phyloP scores from a whole-genome alignment of 53 echinoderm and acorn worm species.

The Holothuria scabra region DNA sequence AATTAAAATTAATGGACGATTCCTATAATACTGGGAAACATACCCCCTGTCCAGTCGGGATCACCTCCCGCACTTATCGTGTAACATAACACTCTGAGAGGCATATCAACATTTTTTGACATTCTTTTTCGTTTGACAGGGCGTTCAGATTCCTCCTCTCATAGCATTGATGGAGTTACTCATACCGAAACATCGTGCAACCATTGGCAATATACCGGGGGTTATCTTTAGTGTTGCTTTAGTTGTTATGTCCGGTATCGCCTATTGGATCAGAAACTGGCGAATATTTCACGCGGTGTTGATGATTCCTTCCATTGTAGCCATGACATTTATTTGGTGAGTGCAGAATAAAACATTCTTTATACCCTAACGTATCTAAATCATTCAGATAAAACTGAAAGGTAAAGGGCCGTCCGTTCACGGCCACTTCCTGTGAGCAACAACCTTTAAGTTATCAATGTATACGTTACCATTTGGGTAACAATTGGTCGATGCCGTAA shows the following conservation, averaged over 20 bases:
- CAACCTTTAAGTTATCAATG: too few species aligned
- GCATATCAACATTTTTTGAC: too few species aligned
- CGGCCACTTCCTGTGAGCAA: too few species aligned
- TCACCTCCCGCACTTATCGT: too few species aligned
- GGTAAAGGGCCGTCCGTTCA: background rate
- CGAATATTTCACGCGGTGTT: conserved; percentile 25
- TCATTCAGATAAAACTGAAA: background rate
- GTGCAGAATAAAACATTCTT: background rate
- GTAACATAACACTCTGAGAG: too few species aligned
- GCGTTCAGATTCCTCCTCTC: conserved; percentile 1
- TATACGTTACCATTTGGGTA: too few species aligned
- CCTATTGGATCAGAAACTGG: conserved; percentile 42
- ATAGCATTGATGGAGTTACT: background rate
- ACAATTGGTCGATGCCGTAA: too few species aligned
- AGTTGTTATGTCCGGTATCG: conserved; percentile 16
- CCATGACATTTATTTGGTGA: conserved; percentile 26
- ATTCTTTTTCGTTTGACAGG: background rate
- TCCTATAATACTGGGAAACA: too few species aligned
- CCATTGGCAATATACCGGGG: conserved; percentile 8
- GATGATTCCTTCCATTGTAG: conserved; percentile 12
- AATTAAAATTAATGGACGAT: too few species aligned
- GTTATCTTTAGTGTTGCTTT: background rate
- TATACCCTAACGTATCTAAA: background rate
- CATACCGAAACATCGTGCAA: conserved; percentile 26
- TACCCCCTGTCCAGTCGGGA: too few species aligned